Evolutionary conservation across 2,113 vertebrate species (phyloP).

Genomic region (Struthio camelus): DNA sequence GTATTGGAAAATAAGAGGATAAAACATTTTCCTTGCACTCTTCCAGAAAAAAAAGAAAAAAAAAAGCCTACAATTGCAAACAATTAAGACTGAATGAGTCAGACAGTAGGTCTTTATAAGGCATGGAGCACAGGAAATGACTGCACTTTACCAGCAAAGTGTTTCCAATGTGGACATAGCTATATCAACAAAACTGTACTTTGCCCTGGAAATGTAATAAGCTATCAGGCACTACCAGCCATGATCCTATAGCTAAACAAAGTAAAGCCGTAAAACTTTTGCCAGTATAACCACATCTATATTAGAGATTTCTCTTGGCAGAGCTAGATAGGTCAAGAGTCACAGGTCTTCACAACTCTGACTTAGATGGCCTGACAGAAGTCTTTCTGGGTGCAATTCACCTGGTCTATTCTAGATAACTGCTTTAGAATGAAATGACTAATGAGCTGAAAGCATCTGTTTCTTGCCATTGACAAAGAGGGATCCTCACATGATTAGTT

Average conservation of each 20-base stretch:
- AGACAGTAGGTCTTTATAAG: neutral
- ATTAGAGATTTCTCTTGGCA: neutral
- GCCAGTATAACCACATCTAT: neutral
- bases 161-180: neutral
- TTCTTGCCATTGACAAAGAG: neutral
- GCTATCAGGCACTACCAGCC: neutral
- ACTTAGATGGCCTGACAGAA: neutral
- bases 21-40: neutral
- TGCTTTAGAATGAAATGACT: neutral
- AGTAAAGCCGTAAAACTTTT: neutral
- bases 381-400: neutral
- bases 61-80: neutral
- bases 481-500: neutral
- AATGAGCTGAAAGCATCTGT: neutral
- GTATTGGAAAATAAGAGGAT: neutral
- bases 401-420: neutral
- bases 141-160: neutral
- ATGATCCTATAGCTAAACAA: neutral
- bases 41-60: neutral
- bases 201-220: neutral
- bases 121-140: neutral
- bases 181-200: neutral
- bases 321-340: neutral
- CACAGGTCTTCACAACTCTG: neutral
- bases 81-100: neutral